These are phyloP conservation scores for Trachelus tabidus DNA, from an alignment of 2,888 invertebrate species.

Conservation along the genomic window DNA sequence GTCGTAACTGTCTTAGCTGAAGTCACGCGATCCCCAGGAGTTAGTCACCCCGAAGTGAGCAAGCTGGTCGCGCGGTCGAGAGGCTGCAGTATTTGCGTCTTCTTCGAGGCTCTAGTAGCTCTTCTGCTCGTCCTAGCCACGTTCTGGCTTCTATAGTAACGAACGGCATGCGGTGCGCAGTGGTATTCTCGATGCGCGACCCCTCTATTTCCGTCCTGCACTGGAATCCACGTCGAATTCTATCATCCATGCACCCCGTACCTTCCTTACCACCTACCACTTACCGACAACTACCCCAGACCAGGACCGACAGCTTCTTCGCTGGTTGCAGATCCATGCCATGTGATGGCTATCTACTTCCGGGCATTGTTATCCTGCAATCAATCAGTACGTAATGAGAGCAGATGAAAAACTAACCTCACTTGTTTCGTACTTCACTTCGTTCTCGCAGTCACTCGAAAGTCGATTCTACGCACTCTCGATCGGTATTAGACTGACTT, in stretches of 20 bases:
- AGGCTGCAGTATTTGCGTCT: conserved; percentile 21
- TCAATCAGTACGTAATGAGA: not conserved
- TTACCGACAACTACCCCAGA: not conserved
- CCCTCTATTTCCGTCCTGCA: conserved; percentile 59
- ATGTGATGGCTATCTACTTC: not conserved
- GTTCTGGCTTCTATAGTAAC: conserved; percentile 10
- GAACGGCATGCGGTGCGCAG: conserved; percentile 40
- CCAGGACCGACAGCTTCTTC: not conserved
- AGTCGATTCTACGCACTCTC: no score
- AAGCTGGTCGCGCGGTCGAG: conserved; percentile 8
- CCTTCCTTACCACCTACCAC: not conserved
- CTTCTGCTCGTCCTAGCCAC: not conserved
- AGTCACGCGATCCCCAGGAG: conserved; percentile 18
- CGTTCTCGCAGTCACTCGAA: not conserved
- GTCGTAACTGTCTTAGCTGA: conserved; percentile 2
- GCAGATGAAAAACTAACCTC: not conserved
- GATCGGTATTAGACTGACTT: no score
- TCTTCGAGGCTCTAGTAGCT: conserved; percentile 2
- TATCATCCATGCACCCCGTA: conserved; percentile 49
- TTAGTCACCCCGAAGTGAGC: conserved; percentile 31
- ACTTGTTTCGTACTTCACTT: not conserved
- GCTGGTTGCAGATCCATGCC: not conserved
- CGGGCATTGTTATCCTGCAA: not conserved
- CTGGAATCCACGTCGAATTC: conserved; percentile 62
- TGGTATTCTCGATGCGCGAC: conserved; percentile 56